Evolutionary conservation across 1,140 invertebrate species (phyloP).

Genomic region (Centruroides sculpturatus): DNA sequence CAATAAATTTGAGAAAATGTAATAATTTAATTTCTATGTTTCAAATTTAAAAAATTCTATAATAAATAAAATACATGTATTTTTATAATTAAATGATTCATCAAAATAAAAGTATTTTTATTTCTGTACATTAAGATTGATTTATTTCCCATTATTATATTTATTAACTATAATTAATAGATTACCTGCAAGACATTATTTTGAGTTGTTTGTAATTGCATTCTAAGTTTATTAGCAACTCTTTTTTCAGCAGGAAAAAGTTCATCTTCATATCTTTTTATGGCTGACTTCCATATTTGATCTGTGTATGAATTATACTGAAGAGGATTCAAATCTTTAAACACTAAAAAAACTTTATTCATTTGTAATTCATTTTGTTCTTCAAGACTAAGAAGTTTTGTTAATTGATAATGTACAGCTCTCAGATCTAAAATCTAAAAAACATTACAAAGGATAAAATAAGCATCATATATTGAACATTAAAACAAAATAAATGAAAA

Average conservation of each 20-base stretch:
- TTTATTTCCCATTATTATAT: too few species aligned
- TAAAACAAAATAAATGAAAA: too few species aligned
- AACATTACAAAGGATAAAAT: too few species aligned
- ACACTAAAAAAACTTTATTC: conserved; percentile 47
- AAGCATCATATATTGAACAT: too few species aligned
- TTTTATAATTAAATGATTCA: too few species aligned
- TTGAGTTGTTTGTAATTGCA: conserved; percentile 54
- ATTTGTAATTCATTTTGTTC: conserved; percentile 53
- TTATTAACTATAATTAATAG: too few species aligned
- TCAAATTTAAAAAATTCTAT: too few species aligned
- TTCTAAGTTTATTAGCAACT: conserved; percentile 64
- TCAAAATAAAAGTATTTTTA: too few species aligned
- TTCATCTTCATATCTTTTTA: conserved; percentile 57
- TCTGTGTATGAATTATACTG: conserved; percentile 58
- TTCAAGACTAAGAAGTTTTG: conserved; percentile 46
- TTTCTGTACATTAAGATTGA: too few species aligned
- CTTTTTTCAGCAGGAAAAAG: conserved; percentile 65
- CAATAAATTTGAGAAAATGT: too few species aligned
- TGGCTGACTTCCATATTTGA: conserved; percentile 55
- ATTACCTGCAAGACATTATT: conserved; percentile 50
- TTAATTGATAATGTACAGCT: conserved; percentile 58
- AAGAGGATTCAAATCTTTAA: conserved; percentile 51
- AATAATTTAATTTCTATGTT: too few species aligned
- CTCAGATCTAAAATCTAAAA: conserved; percentile 50
- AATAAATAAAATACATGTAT: too few species aligned